Percentiles rank a stretch among this genome's conserved stretches.
phyloP scores from a whole-genome alignment of 2,888 invertebrate genomes.

The Drepana falcataria region DNA sequence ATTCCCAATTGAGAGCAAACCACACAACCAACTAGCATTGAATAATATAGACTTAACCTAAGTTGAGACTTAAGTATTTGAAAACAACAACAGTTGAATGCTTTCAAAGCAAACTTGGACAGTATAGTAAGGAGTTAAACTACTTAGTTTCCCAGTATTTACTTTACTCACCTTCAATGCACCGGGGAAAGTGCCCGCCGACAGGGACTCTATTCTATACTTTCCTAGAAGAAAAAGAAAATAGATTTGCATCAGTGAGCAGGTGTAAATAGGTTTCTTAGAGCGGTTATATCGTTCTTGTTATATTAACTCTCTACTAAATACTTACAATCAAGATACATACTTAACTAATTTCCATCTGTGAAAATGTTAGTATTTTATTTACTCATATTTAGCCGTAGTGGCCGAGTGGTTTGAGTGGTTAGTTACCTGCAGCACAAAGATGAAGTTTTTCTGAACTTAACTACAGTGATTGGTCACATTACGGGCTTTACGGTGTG shows the following conservation, averaged over 20 bases:
- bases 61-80: neutral
- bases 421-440: no score
- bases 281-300: no score
- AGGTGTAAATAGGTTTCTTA: neutral
- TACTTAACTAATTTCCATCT: no score
- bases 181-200: conserved; percentile 76
- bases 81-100: neutral
- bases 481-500: no score
- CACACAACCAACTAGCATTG: neutral
- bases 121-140: neutral
- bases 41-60: neutral
- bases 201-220: conserved; percentile 78
- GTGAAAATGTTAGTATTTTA: no score
- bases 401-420: no score
- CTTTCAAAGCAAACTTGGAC: neutral
- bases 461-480: no score
- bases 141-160: conserved; percentile 9
- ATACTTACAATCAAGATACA: no score
- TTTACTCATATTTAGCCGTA: no score
- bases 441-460: no score
- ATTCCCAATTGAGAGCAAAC: no score
- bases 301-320: no score
- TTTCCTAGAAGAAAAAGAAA: conserved; percentile 58
- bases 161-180: conserved; percentile 75
- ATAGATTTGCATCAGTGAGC: neutral